Conservation (phyloP, 2,888 invertebrate species). For the Lasioglossum leucozonium region DNA sequence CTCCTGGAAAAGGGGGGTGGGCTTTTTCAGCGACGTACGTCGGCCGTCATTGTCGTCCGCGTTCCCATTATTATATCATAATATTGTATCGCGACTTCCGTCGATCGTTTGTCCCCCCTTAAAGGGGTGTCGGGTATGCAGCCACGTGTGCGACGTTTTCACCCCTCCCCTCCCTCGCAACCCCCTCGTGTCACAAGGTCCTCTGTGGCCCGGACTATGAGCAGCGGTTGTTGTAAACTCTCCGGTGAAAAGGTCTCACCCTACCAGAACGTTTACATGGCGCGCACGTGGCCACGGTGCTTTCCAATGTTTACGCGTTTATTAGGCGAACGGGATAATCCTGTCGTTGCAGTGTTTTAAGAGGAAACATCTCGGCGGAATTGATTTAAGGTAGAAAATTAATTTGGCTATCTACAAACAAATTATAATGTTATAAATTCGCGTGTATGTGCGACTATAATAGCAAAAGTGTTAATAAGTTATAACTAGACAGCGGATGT, state of each 20-base stretch:
- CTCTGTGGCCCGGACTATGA: constrained; percentile 18
- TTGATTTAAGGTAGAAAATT: no score
- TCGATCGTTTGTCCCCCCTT: constrained; percentile 40
- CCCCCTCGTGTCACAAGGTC: constrained; percentile 35
- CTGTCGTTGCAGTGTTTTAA: constrained; percentile 38
- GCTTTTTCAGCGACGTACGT: constrained; percentile 25
- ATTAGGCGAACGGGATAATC: constrained; percentile 48
- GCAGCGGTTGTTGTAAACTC: constrained; percentile 47
- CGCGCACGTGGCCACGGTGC: constrained; percentile 60
- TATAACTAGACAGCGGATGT: no score
- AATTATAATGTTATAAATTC: no score
- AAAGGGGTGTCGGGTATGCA: constrained; percentile 45
- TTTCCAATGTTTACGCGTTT: constrained; percentile 59
- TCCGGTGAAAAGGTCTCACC: constrained; percentile 14
- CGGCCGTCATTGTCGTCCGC: constrained; percentile 51
- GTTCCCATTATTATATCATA: constrained; percentile 61
- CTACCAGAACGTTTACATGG: constrained; percentile 58
- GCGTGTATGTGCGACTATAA: no score
- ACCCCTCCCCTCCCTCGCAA: constrained; percentile 58
- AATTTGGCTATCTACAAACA: no score
- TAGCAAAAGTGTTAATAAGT: no score
- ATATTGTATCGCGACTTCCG: constrained; percentile 69
- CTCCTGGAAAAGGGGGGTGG: constrained; percentile 31
- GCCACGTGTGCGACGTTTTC: constrained; percentile 66
- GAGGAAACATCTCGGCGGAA: constrained; percentile 14